Base-by-base conservation (phyloP, 2,797 vertebrate species). In the Avahi laniger region DNA sequence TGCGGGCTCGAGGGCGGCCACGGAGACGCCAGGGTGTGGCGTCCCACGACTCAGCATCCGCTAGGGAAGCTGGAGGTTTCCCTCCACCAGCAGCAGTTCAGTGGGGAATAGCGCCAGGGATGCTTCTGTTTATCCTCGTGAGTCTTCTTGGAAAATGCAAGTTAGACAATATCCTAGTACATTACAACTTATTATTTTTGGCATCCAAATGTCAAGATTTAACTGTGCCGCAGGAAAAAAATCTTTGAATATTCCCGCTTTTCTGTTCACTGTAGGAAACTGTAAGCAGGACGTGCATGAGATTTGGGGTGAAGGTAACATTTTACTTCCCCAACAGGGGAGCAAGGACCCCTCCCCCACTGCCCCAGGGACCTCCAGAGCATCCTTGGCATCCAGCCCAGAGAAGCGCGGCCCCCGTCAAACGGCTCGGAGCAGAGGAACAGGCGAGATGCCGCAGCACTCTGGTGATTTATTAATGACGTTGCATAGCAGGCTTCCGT, bases 391-490 rank as follows among this genome's bases (percentile, higher is more conserved):
- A 6, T 1, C 52, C 26, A 4, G 87, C 96, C 89, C 92, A 59
- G 93, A 75, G 57, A 81, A 59, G 59, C 41, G 48, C 85, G 26
- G 65, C 79, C 92, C 76, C 79, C 84, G 65, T 76, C 86, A 5
- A 48, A 61, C 4, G 46, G 83, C 80, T 33, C 0, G 7, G 35
- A 78, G 89, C 80, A 59, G 93, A 89, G 7, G 89, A 92, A 20
- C 72, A 1, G 65, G 52, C 59, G 69, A 73, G 92, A 92, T 35
- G 48, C 83, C 35, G 59, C 61, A 6, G 20, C 10, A n/a, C 6
- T 46, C 89, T 46, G 4, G 78, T 81, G 73, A 95, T 94, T 97
- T 93, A 96, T 97, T 94, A 87, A 96, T 90, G 89, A 79, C 67
- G 14, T 50, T 9, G 1, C 80, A 4, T 18, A 24, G 52, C 84